Conservation (phyloP, 2,888 invertebrate species). For the Lepidochitona cinerea region DNA sequence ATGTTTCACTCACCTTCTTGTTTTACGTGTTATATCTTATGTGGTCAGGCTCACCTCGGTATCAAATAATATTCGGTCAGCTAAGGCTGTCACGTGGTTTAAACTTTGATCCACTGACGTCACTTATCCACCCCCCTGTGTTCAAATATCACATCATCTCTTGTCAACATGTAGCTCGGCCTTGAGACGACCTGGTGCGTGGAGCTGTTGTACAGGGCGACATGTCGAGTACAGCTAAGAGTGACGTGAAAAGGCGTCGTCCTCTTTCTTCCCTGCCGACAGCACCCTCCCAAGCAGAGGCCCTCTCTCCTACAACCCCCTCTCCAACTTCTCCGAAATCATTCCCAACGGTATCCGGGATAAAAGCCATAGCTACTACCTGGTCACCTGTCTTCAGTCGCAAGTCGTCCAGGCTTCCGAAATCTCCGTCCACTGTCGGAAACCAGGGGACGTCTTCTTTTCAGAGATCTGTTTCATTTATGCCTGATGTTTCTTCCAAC, state of each 20-base stretch:
- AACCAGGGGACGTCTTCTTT: not conserved
- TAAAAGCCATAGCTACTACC: not conserved
- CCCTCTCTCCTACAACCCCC: not conserved
- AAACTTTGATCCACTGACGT: not conserved
- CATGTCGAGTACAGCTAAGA: no score
- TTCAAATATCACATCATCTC: not conserved
- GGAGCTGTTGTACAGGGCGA: no score
- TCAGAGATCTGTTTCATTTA: not conserved
- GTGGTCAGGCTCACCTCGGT: no score
- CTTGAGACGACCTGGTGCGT: no score
- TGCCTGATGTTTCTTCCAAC: conserved; percentile 13
- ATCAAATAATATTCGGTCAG: no score
- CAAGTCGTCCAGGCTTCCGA: not conserved
- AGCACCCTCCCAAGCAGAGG: no score
- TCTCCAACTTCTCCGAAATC: not conserved
- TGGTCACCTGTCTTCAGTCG: not conserved
- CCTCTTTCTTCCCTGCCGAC: no score
- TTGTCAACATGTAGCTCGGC: no score
- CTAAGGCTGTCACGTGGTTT: not conserved
- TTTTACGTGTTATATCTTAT: no score
- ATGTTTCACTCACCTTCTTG: no score
- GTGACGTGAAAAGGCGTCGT: no score
- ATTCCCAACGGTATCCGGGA: not conserved
- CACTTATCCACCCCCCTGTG: not conserved
- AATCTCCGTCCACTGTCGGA: not conserved